A percentile compares a stretch with the other conserved stretches of the same genome.
Evolutionary conservation across 2,113 vertebrate species (phyloP).

Genomic region (Clinocottus analis): DNA sequence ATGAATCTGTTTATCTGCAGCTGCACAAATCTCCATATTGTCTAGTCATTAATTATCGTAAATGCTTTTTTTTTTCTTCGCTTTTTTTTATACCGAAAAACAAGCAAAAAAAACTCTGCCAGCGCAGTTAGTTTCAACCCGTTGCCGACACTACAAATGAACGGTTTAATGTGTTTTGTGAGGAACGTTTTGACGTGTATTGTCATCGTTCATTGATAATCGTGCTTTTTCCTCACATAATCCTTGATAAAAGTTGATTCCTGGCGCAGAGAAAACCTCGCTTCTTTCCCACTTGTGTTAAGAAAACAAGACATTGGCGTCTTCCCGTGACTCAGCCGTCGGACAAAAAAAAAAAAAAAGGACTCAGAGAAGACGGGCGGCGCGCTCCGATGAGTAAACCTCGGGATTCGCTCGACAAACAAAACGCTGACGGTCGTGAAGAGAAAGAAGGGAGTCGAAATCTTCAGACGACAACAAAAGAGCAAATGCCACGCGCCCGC

Average conservation of each 20-base stretch:
- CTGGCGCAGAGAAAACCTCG: not conserved
- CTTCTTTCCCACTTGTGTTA: not conserved
- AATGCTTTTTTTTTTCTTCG: not conserved
- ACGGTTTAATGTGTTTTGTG: not conserved
- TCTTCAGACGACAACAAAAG: not conserved
- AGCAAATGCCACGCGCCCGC: not conserved
- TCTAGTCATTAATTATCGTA: not conserved
- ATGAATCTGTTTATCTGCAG: constrained; percentile 10
- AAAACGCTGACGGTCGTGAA: not conserved
- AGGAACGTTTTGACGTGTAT: not conserved
- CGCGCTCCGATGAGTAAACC: not conserved
- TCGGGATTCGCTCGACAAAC: not conserved
- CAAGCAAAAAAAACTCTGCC: not conserved
- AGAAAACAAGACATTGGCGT: not conserved
- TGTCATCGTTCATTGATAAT: not conserved
- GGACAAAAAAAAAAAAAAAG: not conserved
- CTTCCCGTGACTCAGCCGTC: not conserved
- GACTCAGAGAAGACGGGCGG: not conserved
- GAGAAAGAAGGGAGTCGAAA: not conserved
- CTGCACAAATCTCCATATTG: not conserved
- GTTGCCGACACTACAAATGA: not conserved
- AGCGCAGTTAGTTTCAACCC: not conserved
- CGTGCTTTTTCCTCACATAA: not conserved
- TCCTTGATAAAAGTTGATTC: not conserved
- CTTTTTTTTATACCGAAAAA: not conserved